phyloP scores from a whole-genome alignment of 2,113 vertebrate species.

The Sinosuthora webbiana region DNA sequence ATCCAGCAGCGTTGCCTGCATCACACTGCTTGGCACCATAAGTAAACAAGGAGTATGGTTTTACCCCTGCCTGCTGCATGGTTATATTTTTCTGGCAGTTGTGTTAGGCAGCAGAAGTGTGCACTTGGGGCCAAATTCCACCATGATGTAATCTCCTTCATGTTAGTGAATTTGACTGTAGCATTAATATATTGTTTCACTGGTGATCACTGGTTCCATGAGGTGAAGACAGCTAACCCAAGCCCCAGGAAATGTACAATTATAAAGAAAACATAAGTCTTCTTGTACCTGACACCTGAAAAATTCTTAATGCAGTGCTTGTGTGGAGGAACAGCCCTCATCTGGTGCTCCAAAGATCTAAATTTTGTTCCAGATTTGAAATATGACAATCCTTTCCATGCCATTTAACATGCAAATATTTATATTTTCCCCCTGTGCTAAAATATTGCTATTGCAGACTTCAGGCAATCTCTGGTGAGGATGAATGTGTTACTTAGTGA shows the following conservation, averaged over 20 bases:
- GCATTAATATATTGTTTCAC: neutral
- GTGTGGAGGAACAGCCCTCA: neutral
- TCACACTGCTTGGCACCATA: neutral
- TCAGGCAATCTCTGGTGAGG: neutral
- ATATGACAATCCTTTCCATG: neutral
- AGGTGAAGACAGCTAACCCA: neutral
- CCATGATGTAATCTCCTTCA: neutral
- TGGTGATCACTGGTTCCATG: neutral
- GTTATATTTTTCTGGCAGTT: neutral
- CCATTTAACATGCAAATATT: neutral
- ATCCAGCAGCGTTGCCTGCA: neutral
- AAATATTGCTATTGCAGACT: neutral
- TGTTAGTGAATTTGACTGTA: neutral
- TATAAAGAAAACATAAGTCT: neutral
- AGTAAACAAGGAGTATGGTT: neutral
- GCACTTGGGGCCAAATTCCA: neutral
- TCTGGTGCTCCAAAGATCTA: neutral
- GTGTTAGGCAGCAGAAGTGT: neutral
- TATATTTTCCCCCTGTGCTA: neutral
- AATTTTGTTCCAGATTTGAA: neutral
- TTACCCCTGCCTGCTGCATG: neutral
- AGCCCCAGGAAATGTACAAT: neutral
- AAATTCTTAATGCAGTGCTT: neutral
- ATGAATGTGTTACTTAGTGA: neutral
- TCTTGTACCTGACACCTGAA: neutral